A percentile compares a stretch with the other conserved stretches of the same genome.
Evolutionary conservation across 2,888 invertebrate genomes (phyloP).

Genomic region (Panopea generosa): DNA sequence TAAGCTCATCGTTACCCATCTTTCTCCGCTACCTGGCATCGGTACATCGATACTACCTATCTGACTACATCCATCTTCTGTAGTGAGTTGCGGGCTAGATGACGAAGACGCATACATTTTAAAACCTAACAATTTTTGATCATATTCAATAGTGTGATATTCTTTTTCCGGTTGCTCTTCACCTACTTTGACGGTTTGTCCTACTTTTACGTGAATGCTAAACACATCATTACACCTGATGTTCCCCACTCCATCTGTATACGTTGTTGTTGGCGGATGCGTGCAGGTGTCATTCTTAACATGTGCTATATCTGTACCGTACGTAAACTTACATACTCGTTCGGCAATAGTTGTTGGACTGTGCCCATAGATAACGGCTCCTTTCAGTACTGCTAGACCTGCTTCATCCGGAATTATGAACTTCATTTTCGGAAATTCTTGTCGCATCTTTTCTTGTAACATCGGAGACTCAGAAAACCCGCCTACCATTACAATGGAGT

Average conservation of each 20-base stretch:
- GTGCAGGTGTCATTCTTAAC: not conserved
- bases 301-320: not conserved
- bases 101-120: no score
- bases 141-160: no score
- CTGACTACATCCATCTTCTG: no score
- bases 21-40: not conserved
- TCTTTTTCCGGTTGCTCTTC: no score
- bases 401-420: conserved; percentile 6
- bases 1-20: not conserved
- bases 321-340: conserved; percentile 2
- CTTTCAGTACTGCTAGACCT: not conserved
- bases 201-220: no score
- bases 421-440: not conserved
- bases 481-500: conserved; percentile 5
- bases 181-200: no score
- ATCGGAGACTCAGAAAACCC: conserved; percentile 11
- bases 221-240: no score
- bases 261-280: not conserved
- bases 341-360: conserved; percentile 5
- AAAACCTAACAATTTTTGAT: no score
- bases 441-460: not conserved
- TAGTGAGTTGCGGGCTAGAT: no score
- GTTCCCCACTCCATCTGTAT: no score
- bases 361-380: not conserved
- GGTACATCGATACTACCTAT: no score